phyloP scores from a whole-genome alignment of 2,888 invertebrate species.

The Trileptium ribeirensis region DNA sequence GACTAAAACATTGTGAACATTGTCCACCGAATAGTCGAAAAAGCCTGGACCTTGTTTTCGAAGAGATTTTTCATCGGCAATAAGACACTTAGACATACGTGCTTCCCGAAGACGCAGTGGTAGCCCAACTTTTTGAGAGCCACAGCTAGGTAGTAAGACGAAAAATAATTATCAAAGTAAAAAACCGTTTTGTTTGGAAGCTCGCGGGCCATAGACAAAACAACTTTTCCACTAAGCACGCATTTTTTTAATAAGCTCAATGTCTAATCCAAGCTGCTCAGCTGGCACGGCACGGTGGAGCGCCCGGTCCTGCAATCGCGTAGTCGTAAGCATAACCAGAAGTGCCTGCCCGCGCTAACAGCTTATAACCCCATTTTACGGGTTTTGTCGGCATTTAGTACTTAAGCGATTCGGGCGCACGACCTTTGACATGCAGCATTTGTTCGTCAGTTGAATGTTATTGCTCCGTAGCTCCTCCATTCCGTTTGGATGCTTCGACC shows the following conservation, averaged over 20 bases:
- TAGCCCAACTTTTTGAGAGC: background rate
- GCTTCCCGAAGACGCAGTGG: background rate
- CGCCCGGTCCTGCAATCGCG: background rate
- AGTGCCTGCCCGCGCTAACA: background rate
- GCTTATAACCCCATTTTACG: background rate
- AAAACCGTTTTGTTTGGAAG: background rate
- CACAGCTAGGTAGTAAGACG: too few relatives aligned
- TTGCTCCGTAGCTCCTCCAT: background rate
- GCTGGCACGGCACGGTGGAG: too few relatives aligned
- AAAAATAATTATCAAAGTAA: background rate
- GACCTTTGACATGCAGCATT: background rate
- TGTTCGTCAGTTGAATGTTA: background rate
- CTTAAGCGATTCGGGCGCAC: background rate
- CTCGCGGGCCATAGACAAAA: background rate
- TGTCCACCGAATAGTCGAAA: background rate
- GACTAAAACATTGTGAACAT: background rate
- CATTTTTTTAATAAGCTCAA: background rate
- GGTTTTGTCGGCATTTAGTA: too few relatives aligned
- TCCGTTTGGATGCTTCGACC: background rate
- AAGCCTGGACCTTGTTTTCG: too few relatives aligned
- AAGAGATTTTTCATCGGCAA: background rate
- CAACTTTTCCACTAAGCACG: background rate
- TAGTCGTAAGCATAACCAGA: conserved; percentile 1
- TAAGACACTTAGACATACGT: background rate
- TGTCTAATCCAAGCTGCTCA: too few relatives aligned